These are phyloP conservation scores for Luperina nickerlii DNA, from an alignment of 2,888 invertebrate genomes.

Conservation along the genomic window DNA sequence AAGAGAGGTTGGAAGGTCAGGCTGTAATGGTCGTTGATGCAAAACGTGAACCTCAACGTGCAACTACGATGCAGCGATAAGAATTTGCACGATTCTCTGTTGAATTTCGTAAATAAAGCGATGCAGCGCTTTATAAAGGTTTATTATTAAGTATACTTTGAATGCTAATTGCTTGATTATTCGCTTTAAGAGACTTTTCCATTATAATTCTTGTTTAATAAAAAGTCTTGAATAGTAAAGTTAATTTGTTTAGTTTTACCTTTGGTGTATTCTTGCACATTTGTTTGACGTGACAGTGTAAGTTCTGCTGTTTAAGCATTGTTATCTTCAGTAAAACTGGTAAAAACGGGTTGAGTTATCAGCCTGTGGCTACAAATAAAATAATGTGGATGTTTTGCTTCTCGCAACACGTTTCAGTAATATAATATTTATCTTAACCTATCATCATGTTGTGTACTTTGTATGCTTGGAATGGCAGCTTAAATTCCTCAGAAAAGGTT, in stretches of 20 bases:
- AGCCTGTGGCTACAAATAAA: constrained; percentile 11
- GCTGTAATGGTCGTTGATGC: constrained; percentile 63
- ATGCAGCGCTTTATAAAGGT: constrained; percentile 59
- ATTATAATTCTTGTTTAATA: not conserved
- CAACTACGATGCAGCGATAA: constrained; percentile 81
- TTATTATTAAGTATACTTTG: constrained; percentile 35
- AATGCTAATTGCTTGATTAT: constrained; percentile 43
- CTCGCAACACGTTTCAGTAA: constrained; percentile 30
- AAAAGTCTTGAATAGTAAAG: not conserved
- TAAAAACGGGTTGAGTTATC: constrained; percentile 43
- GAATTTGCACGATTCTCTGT: constrained; percentile 82
- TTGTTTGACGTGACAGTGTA: constrained; percentile 15
- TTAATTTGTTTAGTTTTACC: constrained; percentile 16
- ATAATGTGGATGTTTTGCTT: constrained; percentile 36
- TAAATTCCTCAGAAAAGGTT: not conserved
- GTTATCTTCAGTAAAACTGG: constrained; percentile 32
- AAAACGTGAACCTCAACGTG: constrained; percentile 81
- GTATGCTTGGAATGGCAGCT: constrained; percentile 3
- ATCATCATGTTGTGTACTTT: constrained; percentile 6
- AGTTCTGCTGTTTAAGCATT: constrained; percentile 18
- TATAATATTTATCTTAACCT: constrained; percentile 18
- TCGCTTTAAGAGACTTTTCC: not conserved
- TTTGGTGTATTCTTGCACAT: constrained; percentile 15
- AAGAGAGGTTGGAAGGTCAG: constrained; percentile 55
- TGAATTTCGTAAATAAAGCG: constrained; percentile 63